Conservation (phyloP, 1,140 invertebrate species). For the Hycleus phaleratus region DNA sequence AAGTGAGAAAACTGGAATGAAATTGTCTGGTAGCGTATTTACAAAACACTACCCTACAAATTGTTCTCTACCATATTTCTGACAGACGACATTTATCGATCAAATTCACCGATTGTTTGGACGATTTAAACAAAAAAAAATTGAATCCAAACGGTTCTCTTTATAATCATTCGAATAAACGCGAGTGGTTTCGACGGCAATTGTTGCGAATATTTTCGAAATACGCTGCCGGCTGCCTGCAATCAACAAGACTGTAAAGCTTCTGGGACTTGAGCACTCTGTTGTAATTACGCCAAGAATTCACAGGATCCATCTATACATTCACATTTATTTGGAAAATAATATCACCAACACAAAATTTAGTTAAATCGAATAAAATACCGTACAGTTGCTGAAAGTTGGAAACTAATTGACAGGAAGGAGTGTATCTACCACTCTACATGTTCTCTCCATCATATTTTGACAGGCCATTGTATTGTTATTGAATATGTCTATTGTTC, state of each 20-base stretch:
- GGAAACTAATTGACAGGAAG: conserved; percentile 6
- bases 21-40: conserved; percentile 15
- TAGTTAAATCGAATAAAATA: conserved; percentile 1
- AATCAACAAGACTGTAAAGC: conserved; percentile 15
- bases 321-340: not conserved
- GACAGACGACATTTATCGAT: too few relatives aligned
- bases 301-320: conserved; percentile 6
- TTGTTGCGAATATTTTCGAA: conserved; percentile 1
- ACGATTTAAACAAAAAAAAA: not conserved
- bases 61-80: too few relatives aligned
- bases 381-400: conserved; percentile 1
- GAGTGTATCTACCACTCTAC: conserved; percentile 1
- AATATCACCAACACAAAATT: not conserved
- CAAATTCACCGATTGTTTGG: not conserved
- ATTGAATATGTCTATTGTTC: conserved; percentile 16
- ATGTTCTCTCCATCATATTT: conserved; percentile 6
- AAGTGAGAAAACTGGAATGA: conserved; percentile 24
- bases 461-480: conserved; percentile 15
- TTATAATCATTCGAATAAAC: too few relatives aligned
- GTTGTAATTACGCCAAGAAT: conserved; percentile 15
- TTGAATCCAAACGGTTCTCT: not conserved
- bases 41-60: not conserved
- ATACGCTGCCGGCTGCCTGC: conserved; percentile 7
- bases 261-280: conserved; percentile 2
- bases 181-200: not conserved